These are phyloP conservation scores for Plecotus auritus DNA, from an alignment of 2,113 vertebrate species.

Conservation along the genomic window DNA sequence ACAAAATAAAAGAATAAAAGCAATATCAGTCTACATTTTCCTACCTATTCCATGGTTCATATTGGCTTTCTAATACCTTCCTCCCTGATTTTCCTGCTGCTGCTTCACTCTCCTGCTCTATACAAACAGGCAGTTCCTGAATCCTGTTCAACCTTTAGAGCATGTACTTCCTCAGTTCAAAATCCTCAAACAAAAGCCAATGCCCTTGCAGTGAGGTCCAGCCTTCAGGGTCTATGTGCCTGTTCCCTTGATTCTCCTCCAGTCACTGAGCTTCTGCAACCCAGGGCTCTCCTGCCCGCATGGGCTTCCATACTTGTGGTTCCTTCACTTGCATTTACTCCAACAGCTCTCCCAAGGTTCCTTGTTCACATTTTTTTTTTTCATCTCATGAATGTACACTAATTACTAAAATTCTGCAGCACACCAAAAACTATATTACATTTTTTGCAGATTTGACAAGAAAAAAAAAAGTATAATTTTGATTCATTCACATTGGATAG, in stretches of 20 bases:
- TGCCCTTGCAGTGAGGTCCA: not conserved
- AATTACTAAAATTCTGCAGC: not conserved
- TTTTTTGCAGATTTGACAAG: not conserved
- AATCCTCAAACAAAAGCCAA: not conserved
- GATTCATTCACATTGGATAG: not conserved
- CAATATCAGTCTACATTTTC: not conserved
- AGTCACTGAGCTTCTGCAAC: too few species aligned
- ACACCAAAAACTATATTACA: not conserved
- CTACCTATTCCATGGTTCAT: not conserved
- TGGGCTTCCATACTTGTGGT: not conserved
- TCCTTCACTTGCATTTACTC: not conserved
- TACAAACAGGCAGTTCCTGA: not conserved
- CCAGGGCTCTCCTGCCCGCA: fast-evolving
- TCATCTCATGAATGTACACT: not conserved
- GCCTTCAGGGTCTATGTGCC: not conserved
- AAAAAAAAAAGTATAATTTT: not conserved
- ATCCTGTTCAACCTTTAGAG: not conserved
- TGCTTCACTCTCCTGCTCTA: not conserved
- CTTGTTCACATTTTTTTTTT: not conserved
- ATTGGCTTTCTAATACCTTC: not conserved
- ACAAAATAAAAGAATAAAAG: not conserved
- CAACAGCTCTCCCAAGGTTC: not conserved
- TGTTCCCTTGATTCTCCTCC: not conserved
- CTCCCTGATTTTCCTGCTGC: not conserved
- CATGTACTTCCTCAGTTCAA: not conserved